These are phyloP conservation scores for Platycheirus rosarum DNA, from an alignment of 2,888 invertebrate genomes.

Conservation along the genomic window DNA sequence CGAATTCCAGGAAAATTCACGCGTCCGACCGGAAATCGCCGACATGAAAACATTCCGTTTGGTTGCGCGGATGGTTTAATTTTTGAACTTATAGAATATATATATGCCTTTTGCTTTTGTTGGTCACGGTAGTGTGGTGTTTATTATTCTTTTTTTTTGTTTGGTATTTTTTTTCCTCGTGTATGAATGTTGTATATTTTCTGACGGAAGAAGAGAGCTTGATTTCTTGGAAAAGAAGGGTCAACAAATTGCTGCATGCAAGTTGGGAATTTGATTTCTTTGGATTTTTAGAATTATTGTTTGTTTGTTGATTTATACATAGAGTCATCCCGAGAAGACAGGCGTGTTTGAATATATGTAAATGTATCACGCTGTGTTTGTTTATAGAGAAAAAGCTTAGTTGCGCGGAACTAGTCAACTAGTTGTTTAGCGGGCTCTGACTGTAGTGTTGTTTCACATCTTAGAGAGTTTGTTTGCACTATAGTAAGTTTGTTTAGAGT, in stretches of 20 bases:
- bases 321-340: background rate
- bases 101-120: constrained; percentile 28
- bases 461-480: too few relatives aligned
- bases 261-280: background rate
- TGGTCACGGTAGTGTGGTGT: constrained; percentile 23
- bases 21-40: constrained; percentile 74
- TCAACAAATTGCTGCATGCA: constrained; percentile 8
- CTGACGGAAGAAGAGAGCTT: constrained; percentile 19
- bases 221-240: constrained; percentile 51
- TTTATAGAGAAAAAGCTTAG: too few relatives aligned
- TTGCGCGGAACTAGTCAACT: too few relatives aligned
- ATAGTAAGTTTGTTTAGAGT: too few relatives aligned
- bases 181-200: background rate
- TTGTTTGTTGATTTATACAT: background rate
- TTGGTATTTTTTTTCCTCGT: constrained; percentile 1
- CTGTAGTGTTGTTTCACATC: too few relatives aligned
- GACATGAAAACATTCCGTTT: constrained; percentile 65
- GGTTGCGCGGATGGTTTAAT: constrained; percentile 66
- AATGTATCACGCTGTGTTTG: too few relatives aligned
- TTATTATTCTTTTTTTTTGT: background rate
- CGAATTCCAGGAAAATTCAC: constrained; percentile 74
- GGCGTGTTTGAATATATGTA: background rate
- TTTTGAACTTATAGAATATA: constrained; percentile 68
- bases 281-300: background rate
- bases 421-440: too few relatives aligned